These are phyloP conservation scores for Phylloscopus trochilus DNA, from an alignment of 2,113 vertebrate species.

Conservation along the genomic window DNA sequence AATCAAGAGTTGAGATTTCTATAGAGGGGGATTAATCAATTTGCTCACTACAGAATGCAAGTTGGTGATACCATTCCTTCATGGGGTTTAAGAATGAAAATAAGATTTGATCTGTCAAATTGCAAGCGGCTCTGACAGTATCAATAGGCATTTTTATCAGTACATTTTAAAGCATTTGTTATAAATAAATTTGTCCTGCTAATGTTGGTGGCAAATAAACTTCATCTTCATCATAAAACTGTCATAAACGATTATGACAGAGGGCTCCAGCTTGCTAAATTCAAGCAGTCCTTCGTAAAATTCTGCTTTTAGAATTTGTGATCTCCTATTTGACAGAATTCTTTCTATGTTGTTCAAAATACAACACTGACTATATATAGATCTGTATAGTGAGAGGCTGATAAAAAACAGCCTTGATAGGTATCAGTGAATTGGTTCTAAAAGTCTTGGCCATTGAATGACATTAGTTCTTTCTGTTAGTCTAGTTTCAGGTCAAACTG, in stretches of 20 bases:
- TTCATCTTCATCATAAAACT: conserved; percentile 61
- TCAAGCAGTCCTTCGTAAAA: neutral
- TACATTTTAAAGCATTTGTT: conserved; percentile 71
- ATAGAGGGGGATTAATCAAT: conserved; percentile 95
- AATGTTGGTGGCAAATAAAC: conserved; percentile 67
- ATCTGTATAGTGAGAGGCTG: neutral
- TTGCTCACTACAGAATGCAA: conserved; percentile 85
- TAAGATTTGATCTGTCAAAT: conserved; percentile 95
- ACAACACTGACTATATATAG: neutral
- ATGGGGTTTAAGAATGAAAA: conserved; percentile 78
- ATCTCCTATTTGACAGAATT: neutral
- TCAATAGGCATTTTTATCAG: conserved; percentile 72
- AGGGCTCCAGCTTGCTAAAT: conserved; percentile 38
- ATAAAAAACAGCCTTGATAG: neutral
- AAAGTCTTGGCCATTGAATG: neutral
- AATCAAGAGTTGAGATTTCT: conserved; percentile 95
- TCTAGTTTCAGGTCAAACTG: neutral
- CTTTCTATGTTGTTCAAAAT: neutral
- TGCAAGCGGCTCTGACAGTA: conserved; percentile 73
- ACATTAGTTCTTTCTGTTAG: neutral
- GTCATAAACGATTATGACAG: conserved; percentile 49
- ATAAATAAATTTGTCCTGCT: conserved; percentile 78
- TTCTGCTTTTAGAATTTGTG: neutral
- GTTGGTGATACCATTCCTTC: conserved; percentile 79
- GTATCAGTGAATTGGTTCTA: neutral